Conservation (phyloP, 2,888 invertebrate species). For the Sepiola atlantica region DNA sequence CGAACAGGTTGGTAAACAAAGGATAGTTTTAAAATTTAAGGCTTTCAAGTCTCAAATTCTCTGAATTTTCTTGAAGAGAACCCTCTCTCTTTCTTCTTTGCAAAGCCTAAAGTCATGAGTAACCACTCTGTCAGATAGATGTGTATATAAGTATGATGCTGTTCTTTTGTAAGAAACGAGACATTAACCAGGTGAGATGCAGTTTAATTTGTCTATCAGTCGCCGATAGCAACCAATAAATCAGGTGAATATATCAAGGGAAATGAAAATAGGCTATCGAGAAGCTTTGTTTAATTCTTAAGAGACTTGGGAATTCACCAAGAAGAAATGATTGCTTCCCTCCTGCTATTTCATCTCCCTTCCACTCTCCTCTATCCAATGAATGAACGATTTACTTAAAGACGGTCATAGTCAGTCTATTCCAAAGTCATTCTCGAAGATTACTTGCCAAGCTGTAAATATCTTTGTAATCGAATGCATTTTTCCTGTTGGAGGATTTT, state of each 20-base stretch:
- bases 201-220: slow-evolving; percentile 8
- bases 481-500: not conserved
- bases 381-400: not conserved
- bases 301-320: not conserved
- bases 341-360: not conserved
- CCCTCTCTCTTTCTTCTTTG: too few species aligned
- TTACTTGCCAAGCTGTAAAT: not conserved
- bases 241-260: not conserved
- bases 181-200: not conserved
- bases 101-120: too few species aligned
- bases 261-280: not conserved
- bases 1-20: too few species aligned
- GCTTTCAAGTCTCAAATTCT: too few species aligned
- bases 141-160: too few species aligned
- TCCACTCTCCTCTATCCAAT: not conserved
- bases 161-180: not conserved
- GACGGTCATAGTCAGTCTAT: not conserved
- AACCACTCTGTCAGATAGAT: too few species aligned
- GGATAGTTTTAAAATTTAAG: too few species aligned
- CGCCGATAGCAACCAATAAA: not conserved
- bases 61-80: too few species aligned
- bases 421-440: not conserved
- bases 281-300: not conserved
- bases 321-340: not conserved
- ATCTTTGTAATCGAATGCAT: not conserved